Base-by-base conservation (phyloP, 2,113 vertebrate species). In the Cottus gobio region DNA sequence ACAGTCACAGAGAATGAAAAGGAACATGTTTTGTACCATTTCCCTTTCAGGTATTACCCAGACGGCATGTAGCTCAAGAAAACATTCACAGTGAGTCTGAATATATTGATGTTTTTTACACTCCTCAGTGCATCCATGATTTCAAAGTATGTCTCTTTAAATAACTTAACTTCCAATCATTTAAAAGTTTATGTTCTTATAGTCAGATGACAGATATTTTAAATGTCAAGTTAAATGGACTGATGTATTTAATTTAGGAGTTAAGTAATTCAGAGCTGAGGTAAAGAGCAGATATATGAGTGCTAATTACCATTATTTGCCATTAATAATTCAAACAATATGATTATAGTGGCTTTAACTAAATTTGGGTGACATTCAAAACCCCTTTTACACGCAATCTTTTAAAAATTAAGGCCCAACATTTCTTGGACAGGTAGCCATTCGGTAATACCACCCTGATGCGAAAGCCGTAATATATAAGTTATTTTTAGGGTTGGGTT, bases 401-500 rank as follows among this genome's bases (percentile, higher is more conserved):
- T n/a, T n/a, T n/a, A 65, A 3, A 56, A 67, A 70, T 39, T 37
- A 34, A 7, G 8, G 20, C 4, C 13, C 3, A 0, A 18, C 22
- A 62, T 79, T 68, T 56, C 8, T 7, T 2, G 8, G 31, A 69
- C 57, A 77, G 30, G 16, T 3, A 60, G 44, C 46, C 65, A 57
- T 54, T 64, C 54, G 26, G 28, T 52, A 26, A 18, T 22, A 18
- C 61, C 46, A 36, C 13, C 74, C 26, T 71, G 64, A 60, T 62
- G 58, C 48, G n/a, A 71, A 44, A 65, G 56, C 34, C 34, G 56
- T 18, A 6, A 54, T 70, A 8, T 54, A 12, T 1, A 7, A 83
- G 28, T 75, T 50, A 48, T 75, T 77, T 70, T 79, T 69, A 61
- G 39, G 11, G 31, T 24, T 37, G 34, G 8, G 13, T 72, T 75